Evolutionary conservation across 2,797 vertebrate species (phyloP).

Genomic region (Hydrolagus colliei): DNA sequence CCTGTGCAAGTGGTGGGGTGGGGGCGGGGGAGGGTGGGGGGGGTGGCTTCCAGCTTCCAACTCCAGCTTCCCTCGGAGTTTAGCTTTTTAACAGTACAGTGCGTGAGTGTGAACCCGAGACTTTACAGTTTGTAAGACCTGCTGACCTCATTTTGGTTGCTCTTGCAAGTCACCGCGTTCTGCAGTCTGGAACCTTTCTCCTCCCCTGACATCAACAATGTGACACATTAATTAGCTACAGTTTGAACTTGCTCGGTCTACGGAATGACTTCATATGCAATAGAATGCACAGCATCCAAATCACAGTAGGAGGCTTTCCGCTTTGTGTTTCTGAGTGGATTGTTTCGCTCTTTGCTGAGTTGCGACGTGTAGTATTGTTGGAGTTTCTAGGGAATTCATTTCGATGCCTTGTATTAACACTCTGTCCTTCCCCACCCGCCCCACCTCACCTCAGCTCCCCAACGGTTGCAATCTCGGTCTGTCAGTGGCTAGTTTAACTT

Average conservation of each 20-base stretch:
- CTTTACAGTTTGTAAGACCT: conserved; percentile 25
- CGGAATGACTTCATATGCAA: conserved; percentile 27
- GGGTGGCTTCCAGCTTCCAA: no score
- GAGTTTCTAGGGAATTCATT: neutral
- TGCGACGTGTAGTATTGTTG: neutral
- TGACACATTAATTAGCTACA: conserved; percentile 24
- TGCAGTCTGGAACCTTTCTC: conserved; percentile 23
- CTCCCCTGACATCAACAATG: conserved; percentile 20
- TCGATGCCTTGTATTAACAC: neutral
- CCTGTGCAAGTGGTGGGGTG: neutral
- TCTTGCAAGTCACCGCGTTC: conserved; percentile 13
- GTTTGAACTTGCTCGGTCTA: conserved; percentile 26
- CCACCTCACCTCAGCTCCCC: neutral
- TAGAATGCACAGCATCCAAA: conserved; percentile 18
- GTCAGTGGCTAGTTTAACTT: neutral
- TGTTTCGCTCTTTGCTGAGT: neutral
- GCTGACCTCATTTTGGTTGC: conserved; percentile 19
- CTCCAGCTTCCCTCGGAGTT: neutral
- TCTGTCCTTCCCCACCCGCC: neutral
- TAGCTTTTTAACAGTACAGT: neutral
- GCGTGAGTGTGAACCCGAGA: neutral
- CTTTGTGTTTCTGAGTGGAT: neutral
- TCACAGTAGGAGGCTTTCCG: conserved; percentile 25
- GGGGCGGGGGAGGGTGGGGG: no score
- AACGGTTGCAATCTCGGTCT: neutral